Conservation (phyloP, 2,113 vertebrate species). For the Orcinus orca region DNA sequence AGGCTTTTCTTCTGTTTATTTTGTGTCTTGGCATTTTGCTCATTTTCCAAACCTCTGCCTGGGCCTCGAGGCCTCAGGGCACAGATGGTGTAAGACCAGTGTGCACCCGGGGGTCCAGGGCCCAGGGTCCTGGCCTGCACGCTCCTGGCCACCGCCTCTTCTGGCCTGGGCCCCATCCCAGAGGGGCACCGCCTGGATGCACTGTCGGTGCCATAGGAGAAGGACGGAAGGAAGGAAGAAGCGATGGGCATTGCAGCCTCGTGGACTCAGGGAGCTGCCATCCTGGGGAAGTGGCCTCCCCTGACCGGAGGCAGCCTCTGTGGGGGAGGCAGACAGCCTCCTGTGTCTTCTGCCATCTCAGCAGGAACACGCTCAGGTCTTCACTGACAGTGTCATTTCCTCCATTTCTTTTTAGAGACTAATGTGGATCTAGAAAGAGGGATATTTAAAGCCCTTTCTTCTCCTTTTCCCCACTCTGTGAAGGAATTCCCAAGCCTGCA, state of each 20-base stretch:
- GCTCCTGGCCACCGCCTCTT: not conserved
- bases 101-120: not conserved
- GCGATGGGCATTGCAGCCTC: too few species aligned
- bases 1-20: not conserved
- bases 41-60: conserved; percentile 47
- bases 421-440: not conserved
- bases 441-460: not conserved
- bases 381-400: not conserved
- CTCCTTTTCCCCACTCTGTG: not conserved
- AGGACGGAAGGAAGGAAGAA: too few species aligned
- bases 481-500: not conserved
- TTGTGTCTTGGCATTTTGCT: not conserved
- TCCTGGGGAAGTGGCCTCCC: not conserved
- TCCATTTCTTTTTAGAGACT: not conserved
- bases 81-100: not conserved
- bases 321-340: too few species aligned
- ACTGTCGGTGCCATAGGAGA: too few species aligned
- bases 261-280: too few species aligned
- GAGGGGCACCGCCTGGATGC: too few species aligned
- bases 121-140: not conserved
- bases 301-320: not conserved
- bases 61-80: not conserved
- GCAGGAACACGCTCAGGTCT: not conserved
- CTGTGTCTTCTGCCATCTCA: too few species aligned
- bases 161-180: too few species aligned